phyloP scores from a whole-genome alignment of 1,140 invertebrate genomes.

The Monochamus saltuarius region DNA sequence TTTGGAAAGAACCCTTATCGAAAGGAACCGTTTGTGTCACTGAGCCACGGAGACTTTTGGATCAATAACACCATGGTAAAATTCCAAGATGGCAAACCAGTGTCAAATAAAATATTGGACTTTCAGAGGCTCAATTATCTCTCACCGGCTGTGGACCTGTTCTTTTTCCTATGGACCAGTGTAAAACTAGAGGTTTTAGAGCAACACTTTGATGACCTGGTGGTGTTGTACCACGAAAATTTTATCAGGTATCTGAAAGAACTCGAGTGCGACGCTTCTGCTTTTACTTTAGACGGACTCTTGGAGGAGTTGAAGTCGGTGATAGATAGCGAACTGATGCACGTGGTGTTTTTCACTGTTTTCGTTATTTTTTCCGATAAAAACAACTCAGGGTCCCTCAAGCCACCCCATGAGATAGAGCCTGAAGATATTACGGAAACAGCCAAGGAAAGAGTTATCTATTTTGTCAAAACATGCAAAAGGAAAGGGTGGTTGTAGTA shows the following conservation, averaged over 20 bases:
- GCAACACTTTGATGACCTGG: constrained; percentile 52
- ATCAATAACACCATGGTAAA: constrained; percentile 60
- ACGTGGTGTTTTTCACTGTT: background rate
- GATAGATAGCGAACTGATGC: background rate
- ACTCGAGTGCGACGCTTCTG: constrained; percentile 14
- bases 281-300: constrained; percentile 21
- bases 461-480: background rate
- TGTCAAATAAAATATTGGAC: constrained; percentile 61
- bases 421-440: background rate
- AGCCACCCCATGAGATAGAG: background rate
- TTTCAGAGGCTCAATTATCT: constrained; percentile 61
- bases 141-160: constrained; percentile 58
- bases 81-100: constrained; percentile 39
- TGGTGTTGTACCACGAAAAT: constrained; percentile 54
- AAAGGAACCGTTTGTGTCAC: constrained; percentile 54
- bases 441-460: background rate
- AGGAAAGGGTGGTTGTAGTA: background rate
- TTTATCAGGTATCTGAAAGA: constrained; percentile 43
- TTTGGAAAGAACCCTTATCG: constrained; percentile 25
- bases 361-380: background rate
- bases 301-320: constrained; percentile 14
- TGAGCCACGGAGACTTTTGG: constrained; percentile 64
- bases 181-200: constrained; percentile 49
- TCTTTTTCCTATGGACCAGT: constrained; percentile 61
- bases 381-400: no score